Percentiles rank a stretch among this genome's conserved stretches.
Evolutionary conservation across 2,888 invertebrate genomes (phyloP).

Genomic region (Drosophila ezoana): DNA sequence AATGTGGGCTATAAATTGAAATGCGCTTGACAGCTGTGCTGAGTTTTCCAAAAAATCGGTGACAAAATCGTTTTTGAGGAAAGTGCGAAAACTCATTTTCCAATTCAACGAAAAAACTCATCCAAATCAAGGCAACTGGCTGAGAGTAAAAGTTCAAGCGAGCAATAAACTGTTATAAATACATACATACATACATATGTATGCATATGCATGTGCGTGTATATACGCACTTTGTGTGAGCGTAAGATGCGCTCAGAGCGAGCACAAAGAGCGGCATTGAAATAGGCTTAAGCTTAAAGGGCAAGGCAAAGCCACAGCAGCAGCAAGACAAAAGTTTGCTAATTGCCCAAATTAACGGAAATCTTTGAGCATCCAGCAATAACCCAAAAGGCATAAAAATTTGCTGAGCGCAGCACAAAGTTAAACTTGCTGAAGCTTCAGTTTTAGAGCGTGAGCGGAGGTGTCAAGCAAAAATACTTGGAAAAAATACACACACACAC

Average conservation of each 20-base stretch:
- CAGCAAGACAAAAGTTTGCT: constrained; percentile 38
- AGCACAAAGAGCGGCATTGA: constrained; percentile 17
- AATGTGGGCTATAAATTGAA: constrained; percentile 22
- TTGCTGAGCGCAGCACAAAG: constrained; percentile 22
- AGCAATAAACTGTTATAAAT: constrained; percentile 1
- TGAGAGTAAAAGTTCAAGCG: constrained; percentile 17
- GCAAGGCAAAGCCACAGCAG: constrained; percentile 21
- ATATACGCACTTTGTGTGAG: background rate
- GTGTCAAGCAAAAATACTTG: constrained; percentile 51
- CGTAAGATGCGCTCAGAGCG: constrained; percentile 8
- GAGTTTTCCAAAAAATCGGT: constrained; percentile 40
- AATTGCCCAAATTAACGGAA: constrained; percentile 68
- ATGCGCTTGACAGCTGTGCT: constrained; percentile 14
- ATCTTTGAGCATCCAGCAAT: constrained; percentile 41
- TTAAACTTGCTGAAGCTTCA: constrained; percentile 42
- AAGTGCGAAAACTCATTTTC: constrained; percentile 24
- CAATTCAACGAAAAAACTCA: constrained; percentile 29
- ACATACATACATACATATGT: background rate
- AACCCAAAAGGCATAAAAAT: constrained; percentile 23
- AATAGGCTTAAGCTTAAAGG: constrained; percentile 32
- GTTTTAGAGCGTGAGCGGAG: constrained; percentile 35
- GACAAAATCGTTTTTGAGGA: constrained; percentile 37
- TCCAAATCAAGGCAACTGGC: constrained; percentile 15
- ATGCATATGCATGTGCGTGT: background rate
- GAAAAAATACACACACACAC: constrained; percentile 33